Base-by-base conservation (phyloP, 2,113 vertebrate genomes). In the Tragelaphus imberbis region DNA sequence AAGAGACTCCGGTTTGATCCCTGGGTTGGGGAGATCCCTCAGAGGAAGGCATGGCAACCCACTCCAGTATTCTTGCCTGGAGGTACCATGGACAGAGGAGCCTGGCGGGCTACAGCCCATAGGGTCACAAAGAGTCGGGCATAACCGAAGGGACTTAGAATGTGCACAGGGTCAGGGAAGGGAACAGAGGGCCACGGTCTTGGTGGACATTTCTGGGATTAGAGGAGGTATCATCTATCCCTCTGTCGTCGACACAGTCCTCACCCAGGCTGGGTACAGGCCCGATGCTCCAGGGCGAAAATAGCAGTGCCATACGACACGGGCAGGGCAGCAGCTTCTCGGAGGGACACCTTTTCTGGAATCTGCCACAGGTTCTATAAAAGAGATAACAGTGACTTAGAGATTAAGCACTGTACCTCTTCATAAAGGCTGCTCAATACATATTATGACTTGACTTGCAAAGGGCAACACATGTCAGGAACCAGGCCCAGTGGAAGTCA, bases 361-460 rank as follows among this genome's bases (percentile, higher is more conserved):
- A 97, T 47, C 17, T 47, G 59, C 97, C 97, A 97, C 53, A 97
- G 65, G 25, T 44, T 27, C 98, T 98, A 58, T 2, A 65, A 88
- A 97, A 95, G 71, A 97, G 19, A 36, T 25, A 94, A 81, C 28
- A 91, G 77, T 58, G 14, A 81, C 21, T 86, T 44, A 90, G 16
- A 14, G n/a, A 84, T 84, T 55, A 89, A 59, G 40, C 8, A 30
- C 21, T 10, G 27, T 44, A 90, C 53, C 75, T 92, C 11, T 30
- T 93, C 68, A 84, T n/a, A 79, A n/a, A 86, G 9, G 88, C 44
- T 77, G n/a, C 55, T 88, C 63, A 25, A 23, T 94, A 80, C 85
- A 61, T 25, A 79, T 21, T 23, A 55, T 30, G 47, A 82, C 75
- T 56, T 61, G 30, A 80, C 55, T 30, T 55, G 44, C 21, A 56